phyloP scores from a whole-genome alignment of 2,113 vertebrate genomes.

The Hylia prasina region DNA sequence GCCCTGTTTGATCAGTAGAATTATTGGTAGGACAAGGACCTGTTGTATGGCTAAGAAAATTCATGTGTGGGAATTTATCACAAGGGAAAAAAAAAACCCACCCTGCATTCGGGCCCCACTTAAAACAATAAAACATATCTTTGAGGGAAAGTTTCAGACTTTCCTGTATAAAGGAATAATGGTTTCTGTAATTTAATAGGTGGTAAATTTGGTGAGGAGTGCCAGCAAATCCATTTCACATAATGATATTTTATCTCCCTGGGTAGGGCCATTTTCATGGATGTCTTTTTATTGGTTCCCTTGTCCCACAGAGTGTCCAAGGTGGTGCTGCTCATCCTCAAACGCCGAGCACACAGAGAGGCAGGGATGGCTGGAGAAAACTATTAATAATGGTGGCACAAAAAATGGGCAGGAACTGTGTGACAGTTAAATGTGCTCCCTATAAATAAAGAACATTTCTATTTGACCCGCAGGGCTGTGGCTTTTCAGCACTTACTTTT shows the following conservation, averaged over 20 bases:
- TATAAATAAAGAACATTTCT: constrained; percentile 34
- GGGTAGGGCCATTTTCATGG: constrained; percentile 54
- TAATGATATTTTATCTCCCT: constrained; percentile 66
- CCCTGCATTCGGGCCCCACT: constrained; percentile 24
- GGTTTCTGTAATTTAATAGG: constrained; percentile 64
- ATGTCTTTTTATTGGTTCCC: constrained; percentile 52
- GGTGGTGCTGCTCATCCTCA: constrained; percentile 9
- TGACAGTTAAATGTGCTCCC: constrained; percentile 51
- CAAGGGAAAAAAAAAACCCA: not conserved
- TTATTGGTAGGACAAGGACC: not conserved
- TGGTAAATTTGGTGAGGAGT: constrained; percentile 59
- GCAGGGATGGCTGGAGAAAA: not conserved
- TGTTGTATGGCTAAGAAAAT: not conserved
- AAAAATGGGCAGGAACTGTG: constrained; percentile 36
- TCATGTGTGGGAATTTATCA: constrained; percentile 22
- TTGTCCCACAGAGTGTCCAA: constrained; percentile 21
- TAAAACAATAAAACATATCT: constrained; percentile 64
- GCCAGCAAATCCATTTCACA: constrained; percentile 69
- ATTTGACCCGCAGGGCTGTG: constrained; percentile 34
- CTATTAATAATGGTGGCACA: constrained; percentile 25
- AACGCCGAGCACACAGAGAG: not conserved
- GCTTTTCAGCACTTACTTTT: constrained; percentile 30
- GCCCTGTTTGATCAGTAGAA: not conserved
- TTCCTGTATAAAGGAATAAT: constrained; percentile 46
- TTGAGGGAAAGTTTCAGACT: constrained; percentile 56